Conservation (phyloP, 1,140 invertebrate genomes). For the Trichogramma pretiosum region DNA sequence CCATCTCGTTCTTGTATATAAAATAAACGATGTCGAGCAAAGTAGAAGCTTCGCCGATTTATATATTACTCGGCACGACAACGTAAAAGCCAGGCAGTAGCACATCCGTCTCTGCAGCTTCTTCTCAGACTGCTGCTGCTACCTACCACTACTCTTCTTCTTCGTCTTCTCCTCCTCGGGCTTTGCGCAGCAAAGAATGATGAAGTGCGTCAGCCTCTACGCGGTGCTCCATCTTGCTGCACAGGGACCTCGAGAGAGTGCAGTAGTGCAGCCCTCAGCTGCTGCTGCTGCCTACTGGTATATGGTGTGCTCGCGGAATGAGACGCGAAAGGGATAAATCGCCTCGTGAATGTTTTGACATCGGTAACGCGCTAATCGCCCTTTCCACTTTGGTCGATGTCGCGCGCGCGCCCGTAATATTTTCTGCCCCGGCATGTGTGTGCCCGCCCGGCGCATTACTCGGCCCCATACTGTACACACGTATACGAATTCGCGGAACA, state of each 20-base stretch:
- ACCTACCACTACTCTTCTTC: slow-evolving; percentile 7
- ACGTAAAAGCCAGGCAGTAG: too few species aligned
- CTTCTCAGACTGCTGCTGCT: slow-evolving; percentile 13
- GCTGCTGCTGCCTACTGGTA: too few species aligned
- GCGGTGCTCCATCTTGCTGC: slow-evolving; percentile 9
- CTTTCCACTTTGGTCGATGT: slow-evolving; percentile 40
- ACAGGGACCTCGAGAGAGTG: background rate
- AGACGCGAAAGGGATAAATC: slow-evolving; percentile 8
- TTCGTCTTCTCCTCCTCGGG: slow-evolving; percentile 22
- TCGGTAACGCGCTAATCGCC: slow-evolving; percentile 40
- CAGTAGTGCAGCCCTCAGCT: background rate
- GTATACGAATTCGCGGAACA: slow-evolving; percentile 29
- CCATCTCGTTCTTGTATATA: too few species aligned
- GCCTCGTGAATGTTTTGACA: slow-evolving; percentile 39
- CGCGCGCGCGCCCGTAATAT: too few species aligned
- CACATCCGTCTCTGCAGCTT: too few species aligned
- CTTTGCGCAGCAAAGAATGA: slow-evolving; percentile 31
- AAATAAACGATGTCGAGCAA: too few species aligned
- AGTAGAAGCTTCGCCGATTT: too few species aligned
- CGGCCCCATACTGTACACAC: too few species aligned
- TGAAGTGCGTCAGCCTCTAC: slow-evolving; percentile 28
- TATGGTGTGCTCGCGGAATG: too few species aligned
- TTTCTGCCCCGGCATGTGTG: slow-evolving; percentile 10
- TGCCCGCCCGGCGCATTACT: slow-evolving; percentile 21
- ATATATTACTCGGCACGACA: slow-evolving; percentile 44